Conservation (phyloP, 2,113 vertebrate species). For the Dromiciops gliroides region DNA sequence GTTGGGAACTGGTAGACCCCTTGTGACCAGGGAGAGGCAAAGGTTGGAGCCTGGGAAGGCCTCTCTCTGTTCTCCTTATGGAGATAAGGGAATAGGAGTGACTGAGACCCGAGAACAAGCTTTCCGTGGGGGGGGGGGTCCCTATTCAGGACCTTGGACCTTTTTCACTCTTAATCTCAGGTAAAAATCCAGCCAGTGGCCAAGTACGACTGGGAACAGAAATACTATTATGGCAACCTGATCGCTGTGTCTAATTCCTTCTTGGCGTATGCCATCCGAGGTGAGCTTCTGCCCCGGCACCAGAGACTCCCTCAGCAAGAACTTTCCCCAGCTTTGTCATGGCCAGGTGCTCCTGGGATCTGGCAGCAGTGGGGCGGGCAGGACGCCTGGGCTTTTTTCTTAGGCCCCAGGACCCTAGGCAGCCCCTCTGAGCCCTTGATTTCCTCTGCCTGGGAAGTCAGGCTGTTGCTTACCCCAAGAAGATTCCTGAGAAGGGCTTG, state of each 20-base stretch:
- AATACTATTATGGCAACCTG: constrained; percentile 97
- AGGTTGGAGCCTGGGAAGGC: neutral
- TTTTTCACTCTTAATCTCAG: constrained; percentile 80
- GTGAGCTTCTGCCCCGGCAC: constrained; percentile 80
- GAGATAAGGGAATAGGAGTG: neutral
- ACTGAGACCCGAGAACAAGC: neutral
- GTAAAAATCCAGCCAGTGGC: constrained; percentile 99
- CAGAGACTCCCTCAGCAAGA: neutral
- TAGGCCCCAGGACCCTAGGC: neutral
- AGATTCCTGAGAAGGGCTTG: neutral
- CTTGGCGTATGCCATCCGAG: constrained; percentile 97
- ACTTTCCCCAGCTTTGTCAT: neutral
- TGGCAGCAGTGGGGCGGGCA: neutral
- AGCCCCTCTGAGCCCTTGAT: neutral
- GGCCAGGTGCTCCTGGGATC: neutral
- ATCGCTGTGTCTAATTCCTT: constrained; percentile 98
- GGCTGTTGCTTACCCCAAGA: neutral
- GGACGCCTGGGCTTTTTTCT: neutral
- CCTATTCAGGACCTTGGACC: neutral
- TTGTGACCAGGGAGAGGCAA: neutral
- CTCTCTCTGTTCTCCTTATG: neutral
- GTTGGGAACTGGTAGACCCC: neutral
- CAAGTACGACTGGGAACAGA: constrained; percentile 99
- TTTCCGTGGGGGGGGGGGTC: constrained; percentile 9
- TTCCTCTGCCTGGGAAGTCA: neutral